These are phyloP conservation scores for Cacatua alba DNA, from an alignment of 2,113 vertebrate genomes.

Conservation along the genomic window DNA sequence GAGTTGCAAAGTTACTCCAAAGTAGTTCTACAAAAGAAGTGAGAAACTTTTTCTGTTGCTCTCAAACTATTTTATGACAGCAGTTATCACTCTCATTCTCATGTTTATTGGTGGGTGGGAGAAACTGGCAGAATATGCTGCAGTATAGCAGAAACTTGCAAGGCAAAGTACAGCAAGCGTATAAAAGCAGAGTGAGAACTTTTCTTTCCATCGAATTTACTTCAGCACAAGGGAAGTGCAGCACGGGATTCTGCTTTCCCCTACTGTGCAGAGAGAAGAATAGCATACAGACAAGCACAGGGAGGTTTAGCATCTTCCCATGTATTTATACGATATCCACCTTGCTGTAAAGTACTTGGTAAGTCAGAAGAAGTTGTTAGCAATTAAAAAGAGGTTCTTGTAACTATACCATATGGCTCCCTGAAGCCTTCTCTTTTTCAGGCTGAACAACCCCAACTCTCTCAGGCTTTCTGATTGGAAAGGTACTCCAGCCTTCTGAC, in stretches of 20 bases:
- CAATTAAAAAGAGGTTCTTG: background rate
- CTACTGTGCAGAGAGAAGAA: background rate
- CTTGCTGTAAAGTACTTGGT: background rate
- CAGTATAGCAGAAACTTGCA: background rate
- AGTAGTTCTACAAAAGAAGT: background rate
- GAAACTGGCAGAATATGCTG: background rate
- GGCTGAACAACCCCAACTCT: background rate
- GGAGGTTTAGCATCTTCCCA: background rate
- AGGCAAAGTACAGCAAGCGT: background rate
- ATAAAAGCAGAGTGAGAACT: background rate
- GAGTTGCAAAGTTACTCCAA: background rate
- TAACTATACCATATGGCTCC: background rate
- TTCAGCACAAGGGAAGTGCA: background rate
- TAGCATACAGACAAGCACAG: background rate
- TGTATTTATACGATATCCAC: background rate
- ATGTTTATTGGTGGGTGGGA: background rate
- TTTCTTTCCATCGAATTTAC: background rate
- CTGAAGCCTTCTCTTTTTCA: rapidly evolving
- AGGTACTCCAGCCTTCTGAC: background rate
- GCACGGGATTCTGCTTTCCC: background rate
- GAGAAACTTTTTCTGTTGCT: background rate
- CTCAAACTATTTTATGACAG: background rate
- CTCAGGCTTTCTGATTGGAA: background rate
- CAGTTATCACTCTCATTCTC: background rate
- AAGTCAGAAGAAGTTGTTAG: background rate